These are phyloP conservation scores for Dendronephthya gigantea DNA, from an alignment of 64 coral and sea anemone genomes.

Conservation along the genomic window DNA sequence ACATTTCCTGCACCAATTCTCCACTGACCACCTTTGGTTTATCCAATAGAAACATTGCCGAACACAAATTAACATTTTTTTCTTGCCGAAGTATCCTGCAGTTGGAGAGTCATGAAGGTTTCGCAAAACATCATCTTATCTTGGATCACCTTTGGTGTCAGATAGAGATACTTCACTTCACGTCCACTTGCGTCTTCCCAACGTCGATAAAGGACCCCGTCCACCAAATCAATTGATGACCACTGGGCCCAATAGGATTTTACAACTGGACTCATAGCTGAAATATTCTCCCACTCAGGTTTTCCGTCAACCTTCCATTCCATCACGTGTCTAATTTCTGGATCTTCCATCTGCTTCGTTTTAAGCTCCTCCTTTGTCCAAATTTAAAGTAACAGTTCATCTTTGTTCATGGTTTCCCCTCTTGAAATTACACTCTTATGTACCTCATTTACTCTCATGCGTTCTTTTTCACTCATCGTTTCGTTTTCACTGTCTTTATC, in stretches of 20 bases:
- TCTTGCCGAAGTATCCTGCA: conserved; percentile 5
- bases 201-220: background rate
- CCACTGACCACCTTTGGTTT: background rate
- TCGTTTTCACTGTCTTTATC: too few relatives aligned
- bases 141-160: background rate
- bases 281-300: too few relatives aligned
- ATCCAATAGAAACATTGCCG: conserved; percentile 37
- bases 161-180: background rate
- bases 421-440: too few relatives aligned
- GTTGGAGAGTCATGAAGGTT: conserved; percentile 33
- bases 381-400: too few relatives aligned
- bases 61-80: conserved; percentile 24
- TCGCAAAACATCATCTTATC: background rate
- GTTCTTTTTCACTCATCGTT: too few relatives aligned
- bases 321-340: too few relatives aligned
- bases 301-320: too few relatives aligned
- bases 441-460: too few relatives aligned
- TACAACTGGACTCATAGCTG: too few relatives aligned
- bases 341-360: too few relatives aligned
- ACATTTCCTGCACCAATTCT: conserved; percentile 35
- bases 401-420: too few relatives aligned
- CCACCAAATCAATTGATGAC: background rate
- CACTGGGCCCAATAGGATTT: background rate
- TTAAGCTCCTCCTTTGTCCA: too few relatives aligned
- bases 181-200: background rate